These are phyloP conservation scores for Eretmochelys imbricata DNA, from an alignment of 2,113 vertebrate species.

Conservation along the genomic window DNA sequence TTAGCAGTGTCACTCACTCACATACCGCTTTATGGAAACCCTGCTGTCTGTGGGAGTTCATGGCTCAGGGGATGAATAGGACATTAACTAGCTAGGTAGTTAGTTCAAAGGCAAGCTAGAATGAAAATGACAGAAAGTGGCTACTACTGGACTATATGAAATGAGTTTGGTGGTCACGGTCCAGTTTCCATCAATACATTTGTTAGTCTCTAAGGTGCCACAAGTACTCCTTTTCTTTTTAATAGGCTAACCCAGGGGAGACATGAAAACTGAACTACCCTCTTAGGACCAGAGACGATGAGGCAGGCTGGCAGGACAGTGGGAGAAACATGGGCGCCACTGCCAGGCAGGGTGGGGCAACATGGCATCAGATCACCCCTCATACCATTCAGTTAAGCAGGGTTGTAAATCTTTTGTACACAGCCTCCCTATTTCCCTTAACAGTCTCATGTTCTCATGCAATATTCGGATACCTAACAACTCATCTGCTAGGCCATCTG, in stretches of 20 bases:
- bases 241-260: background rate
- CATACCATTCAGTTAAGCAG: accelerated
- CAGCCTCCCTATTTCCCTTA: background rate
- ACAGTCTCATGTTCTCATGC: slow-evolving; percentile 8
- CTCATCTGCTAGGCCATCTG: slow-evolving; percentile 66
- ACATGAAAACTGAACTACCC: background rate
- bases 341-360: background rate
- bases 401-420: background rate
- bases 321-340: background rate
- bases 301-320: background rate
- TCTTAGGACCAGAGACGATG: background rate
- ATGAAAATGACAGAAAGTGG: background rate
- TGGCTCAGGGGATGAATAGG: background rate
- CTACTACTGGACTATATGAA: background rate
- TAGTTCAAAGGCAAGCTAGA: background rate
- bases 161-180: background rate
- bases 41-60: background rate
- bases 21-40: background rate
- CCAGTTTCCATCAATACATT: background rate
- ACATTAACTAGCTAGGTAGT: background rate
- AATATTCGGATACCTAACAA: background rate
- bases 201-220: no score
- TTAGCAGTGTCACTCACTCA: background rate
- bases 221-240: background rate
- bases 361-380: background rate